Evolutionary conservation across 2,113 vertebrate genomes (phyloP), one percentile per base, ranked within the genome.

Genomic region (Plestiodon gilberti): DNA sequence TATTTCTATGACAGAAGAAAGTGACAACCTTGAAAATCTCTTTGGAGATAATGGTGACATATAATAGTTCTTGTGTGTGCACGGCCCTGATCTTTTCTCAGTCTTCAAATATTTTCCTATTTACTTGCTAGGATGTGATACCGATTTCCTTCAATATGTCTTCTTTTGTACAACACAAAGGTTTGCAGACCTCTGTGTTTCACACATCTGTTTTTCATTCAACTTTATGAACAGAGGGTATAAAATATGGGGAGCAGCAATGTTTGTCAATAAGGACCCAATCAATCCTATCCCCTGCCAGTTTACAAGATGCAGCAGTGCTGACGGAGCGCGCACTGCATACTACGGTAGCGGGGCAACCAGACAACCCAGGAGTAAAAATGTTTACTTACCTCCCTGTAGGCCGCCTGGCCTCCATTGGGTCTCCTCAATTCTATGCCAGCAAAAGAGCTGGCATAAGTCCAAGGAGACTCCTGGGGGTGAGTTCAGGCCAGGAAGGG

Each of bases 161-260:
- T 91, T 91, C 88, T 93, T 86, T 84, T 90, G 82, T 85, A 70
- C 67, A 69, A 83, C 22, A 90, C 87, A 81, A 90, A 91, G 79
- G 83, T 89, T 93, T 92, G 74, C 94, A 89, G 77, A 92, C 87
- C 90, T 95, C 87, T 83, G 79, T 5, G 43, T 82, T 90, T 91
- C 84, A 93, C 70, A 85, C 95, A 95, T 96, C 90, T 96, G 95
- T 93, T 96, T 94, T 78, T 86, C 94, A 95, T 96, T 95, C 90
- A 87, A 85, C 95, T 95, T 94, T 88, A 87, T 87, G 92, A 91
- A 85, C 82, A 89, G 87, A 90, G 86, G 94, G 90, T 90, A 92
- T 94, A 94, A 89, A 95, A 95, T 91, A 86, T 86, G 64, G 87
- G 82, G 75, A 84, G 88, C 85, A 85, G 82, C 18, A 71, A 2